Evolutionary conservation across 2,888 invertebrate species (phyloP).

Genomic region (Octodonta nipae): DNA sequence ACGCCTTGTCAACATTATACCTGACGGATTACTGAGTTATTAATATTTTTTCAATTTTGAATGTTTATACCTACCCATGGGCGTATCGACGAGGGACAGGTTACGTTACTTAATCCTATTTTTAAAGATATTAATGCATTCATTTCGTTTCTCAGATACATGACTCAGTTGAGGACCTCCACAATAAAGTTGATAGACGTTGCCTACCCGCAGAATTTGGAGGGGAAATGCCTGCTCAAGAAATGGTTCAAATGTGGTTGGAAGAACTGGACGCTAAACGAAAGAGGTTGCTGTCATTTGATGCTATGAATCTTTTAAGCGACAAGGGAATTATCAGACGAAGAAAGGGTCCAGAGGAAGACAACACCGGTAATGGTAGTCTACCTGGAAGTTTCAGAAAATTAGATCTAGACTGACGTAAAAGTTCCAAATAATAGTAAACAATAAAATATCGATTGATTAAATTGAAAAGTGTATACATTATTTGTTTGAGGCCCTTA

Average conservation of each 20-base stretch:
- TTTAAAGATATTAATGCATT: background rate
- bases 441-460: conserved; percentile 4
- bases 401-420: conserved; percentile 48
- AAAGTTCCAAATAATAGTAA: conserved; percentile 5
- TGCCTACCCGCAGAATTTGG: conserved; percentile 62
- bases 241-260: conserved; percentile 59
- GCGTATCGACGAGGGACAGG: too few species aligned
- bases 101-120: too few species aligned
- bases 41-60: background rate
- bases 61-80: background rate
- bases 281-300: conserved; percentile 45
- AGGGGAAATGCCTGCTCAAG: conserved; percentile 52
- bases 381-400: conserved; percentile 53
- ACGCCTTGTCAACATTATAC: too few species aligned
- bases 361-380: conserved; percentile 19
- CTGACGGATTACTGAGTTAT: too few species aligned
- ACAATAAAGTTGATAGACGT: conserved; percentile 43
- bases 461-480: background rate
- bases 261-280: conserved; percentile 47
- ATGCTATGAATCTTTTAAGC: conserved; percentile 51
- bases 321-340: conserved; percentile 44
- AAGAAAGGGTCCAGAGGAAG: conserved; percentile 26
- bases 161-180: conserved; percentile 44
- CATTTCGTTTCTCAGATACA: conserved; percentile 21
- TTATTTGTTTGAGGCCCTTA: too few species aligned